Evolutionary conservation across 2,797 vertebrate species (phyloP).

Genomic region (Brachymystax lenok): DNA sequence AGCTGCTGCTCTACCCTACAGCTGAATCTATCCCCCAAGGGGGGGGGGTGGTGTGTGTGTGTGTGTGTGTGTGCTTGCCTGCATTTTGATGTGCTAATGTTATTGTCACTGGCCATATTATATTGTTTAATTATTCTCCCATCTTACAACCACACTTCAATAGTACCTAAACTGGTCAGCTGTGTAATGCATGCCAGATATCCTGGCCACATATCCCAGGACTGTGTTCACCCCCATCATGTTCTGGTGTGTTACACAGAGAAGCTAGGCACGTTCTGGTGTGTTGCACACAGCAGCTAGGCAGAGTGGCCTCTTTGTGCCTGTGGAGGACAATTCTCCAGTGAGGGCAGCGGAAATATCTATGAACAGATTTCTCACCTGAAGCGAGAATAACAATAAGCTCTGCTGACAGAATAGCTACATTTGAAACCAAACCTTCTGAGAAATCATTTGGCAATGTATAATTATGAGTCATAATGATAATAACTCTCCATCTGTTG

Average conservation of each 20-base stretch:
- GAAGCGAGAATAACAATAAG: constrained; percentile 15
- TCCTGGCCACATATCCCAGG: neutral
- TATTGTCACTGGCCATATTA: neutral
- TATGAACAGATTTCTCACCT: constrained; percentile 35
- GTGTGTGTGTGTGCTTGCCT: neutral
- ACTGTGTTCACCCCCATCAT: neutral
- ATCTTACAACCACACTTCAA: neutral
- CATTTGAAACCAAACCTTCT: neutral
- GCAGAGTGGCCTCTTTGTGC: neutral
- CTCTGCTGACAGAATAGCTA: neutral
- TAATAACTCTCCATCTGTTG: constrained; percentile 4
- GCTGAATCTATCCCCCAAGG: constrained; percentile 4
- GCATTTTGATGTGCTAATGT: neutral
- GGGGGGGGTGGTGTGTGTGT: neutral
- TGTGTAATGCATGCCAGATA: neutral
- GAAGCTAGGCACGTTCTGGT: neutral
- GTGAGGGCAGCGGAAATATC: neutral
- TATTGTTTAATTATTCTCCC: neutral
- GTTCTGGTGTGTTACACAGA: neutral
- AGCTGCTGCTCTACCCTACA: constrained; percentile 20
- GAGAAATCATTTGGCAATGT: neutral
- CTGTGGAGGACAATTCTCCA: constrained; percentile 18
- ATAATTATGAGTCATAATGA: constrained; percentile 8
- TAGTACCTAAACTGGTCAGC: too few relatives aligned
- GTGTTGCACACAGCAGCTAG: neutral